These are phyloP conservation scores for Hemistola chrysoprasaria DNA, from an alignment of 2,888 invertebrate species.

Conservation along the genomic window DNA sequence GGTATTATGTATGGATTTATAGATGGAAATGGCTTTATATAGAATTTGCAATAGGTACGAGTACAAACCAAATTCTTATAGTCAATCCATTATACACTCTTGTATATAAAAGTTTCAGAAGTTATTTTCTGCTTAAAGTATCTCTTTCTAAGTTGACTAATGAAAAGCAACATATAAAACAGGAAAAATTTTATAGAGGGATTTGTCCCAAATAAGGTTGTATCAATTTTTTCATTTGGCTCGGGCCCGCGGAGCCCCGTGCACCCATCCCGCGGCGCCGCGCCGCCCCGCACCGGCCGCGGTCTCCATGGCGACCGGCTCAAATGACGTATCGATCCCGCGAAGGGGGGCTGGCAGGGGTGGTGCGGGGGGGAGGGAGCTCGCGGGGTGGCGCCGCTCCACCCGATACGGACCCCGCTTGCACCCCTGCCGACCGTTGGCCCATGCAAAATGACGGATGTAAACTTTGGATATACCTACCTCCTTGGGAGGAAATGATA, in stretches of 20 bases:
- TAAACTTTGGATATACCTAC: conserved; percentile 80
- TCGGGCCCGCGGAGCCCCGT: conserved; percentile 60
- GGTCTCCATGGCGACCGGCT: conserved; percentile 82
- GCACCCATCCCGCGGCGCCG: conserved; percentile 75
- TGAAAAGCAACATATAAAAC: conserved; percentile 45
- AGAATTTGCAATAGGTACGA: background rate
- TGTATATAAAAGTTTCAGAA: conserved; percentile 8
- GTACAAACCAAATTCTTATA: background rate
- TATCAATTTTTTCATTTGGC: conserved; percentile 70
- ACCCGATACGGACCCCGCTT: conserved; percentile 69
- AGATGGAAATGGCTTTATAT: no score
- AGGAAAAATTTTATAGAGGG: conserved; percentile 59
- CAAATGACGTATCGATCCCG: conserved; percentile 83
- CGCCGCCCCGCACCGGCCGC: conserved; percentile 80
- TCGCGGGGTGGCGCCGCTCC: conserved; percentile 76
- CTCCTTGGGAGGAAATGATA: conserved; percentile 79
- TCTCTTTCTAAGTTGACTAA: conserved; percentile 23
- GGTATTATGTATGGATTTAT: no score
- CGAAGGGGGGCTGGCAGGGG: conserved; percentile 49
- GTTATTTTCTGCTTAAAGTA: conserved; percentile 25
- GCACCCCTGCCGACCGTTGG: conserved; percentile 76
- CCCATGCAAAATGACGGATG: conserved; percentile 83
- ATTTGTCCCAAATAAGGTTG: conserved; percentile 69
- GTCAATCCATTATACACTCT: conserved; percentile 4
- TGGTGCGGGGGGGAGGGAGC: conserved; percentile 39